phyloP scores from a whole-genome alignment of 1,140 invertebrate genomes.

The Drosophila grimshawi region DNA sequence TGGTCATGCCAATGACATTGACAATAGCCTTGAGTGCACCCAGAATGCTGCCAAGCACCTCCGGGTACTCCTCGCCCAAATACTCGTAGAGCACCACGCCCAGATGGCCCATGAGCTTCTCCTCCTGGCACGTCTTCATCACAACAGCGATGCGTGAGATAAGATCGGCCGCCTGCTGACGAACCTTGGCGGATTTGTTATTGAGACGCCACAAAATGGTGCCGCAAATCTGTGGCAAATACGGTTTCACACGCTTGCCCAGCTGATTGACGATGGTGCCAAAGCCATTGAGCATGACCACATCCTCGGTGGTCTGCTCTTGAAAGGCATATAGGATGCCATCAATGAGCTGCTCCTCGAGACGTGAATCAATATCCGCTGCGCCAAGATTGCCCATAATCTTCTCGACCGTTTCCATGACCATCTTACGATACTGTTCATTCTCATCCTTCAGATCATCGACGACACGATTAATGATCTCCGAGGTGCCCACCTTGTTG shows the following conservation, averaged over 20 bases:
- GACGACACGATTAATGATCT: slow-evolving; percentile 99
- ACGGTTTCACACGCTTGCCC: slow-evolving; percentile 98
- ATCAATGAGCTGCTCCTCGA: slow-evolving; percentile 99
- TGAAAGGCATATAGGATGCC: slow-evolving; percentile 99
- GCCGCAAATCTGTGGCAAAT: slow-evolving; percentile 99
- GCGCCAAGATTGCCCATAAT: slow-evolving; percentile 99
- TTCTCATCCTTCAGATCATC: slow-evolving; percentile 99
- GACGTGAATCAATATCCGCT: slow-evolving; percentile 97
- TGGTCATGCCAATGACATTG: slow-evolving; percentile 99
- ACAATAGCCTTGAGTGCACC: slow-evolving; percentile 99
- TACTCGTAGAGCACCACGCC: slow-evolving; percentile 99
- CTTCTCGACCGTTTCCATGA: slow-evolving; percentile 99
- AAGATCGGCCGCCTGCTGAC: slow-evolving; percentile 99
- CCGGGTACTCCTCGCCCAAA: slow-evolving; percentile 99
- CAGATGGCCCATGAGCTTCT: slow-evolving; percentile 99
- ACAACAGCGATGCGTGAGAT: slow-evolving; percentile 99
- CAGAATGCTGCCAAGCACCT: slow-evolving; percentile 98
- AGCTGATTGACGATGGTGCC: slow-evolving; percentile 99
- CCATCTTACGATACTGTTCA: slow-evolving; percentile 99
- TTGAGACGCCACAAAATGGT: slow-evolving; percentile 99
- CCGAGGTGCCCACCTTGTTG: slow-evolving; percentile 99
- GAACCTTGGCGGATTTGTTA: slow-evolving; percentile 99
- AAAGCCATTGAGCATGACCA: slow-evolving; percentile 99
- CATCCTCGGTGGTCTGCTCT: slow-evolving; percentile 99
- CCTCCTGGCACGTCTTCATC: slow-evolving; percentile 99